Base-by-base conservation (phyloP, 1,140 invertebrate genomes). In the Pteromalus puparum region DNA sequence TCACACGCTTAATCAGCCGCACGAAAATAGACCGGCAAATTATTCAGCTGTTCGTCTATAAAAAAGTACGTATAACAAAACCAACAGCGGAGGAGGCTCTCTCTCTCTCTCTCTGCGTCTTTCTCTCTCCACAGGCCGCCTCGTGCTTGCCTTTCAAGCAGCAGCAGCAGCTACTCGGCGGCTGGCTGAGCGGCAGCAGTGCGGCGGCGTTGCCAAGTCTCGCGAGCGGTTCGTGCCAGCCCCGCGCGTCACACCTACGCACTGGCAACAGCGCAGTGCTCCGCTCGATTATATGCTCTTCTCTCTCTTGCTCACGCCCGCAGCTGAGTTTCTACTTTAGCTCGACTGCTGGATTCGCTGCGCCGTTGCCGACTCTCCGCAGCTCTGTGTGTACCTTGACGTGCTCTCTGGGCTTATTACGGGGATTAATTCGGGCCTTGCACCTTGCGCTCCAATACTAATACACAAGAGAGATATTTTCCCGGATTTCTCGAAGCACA, bases 171-270 rank as follows among this genome's bases (percentile, higher is more conserved):
- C 34, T 42, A 9, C 21, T 18, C 78, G 65, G 10, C 65, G 76
- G 2, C n/a, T 82, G 79, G 30, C 30, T 42, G 82, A 68, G 81
- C 82, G 26, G 80, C 46, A 82, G 65, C n/a, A 70, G 34, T 24
- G 30, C 70, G 38, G 85, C 89, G 81, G 46, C 42, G 88, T 89
- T 88, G 88, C 89, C 89, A 72, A 24, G 30, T 79, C 26, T 68
- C 12, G 24, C 77, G 74, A 18, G n/a, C 78, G 13, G 48, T 53
- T 15, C 21, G 78, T 65, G 73, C 80, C 85, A 88, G 87, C 26
- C 72, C 26, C 72, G 30, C 75, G 70, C 84, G 83, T 85, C 83
- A 87, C 86, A 87, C 86, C 85, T 86, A 83, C 82, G 73, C 85
- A 65, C 48, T 82, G 77, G 87, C 85, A 87, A 87, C 79, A 21